phyloP scores from a whole-genome alignment of 92 coral and sea anemone species.

The Palythoa grandis region DNA sequence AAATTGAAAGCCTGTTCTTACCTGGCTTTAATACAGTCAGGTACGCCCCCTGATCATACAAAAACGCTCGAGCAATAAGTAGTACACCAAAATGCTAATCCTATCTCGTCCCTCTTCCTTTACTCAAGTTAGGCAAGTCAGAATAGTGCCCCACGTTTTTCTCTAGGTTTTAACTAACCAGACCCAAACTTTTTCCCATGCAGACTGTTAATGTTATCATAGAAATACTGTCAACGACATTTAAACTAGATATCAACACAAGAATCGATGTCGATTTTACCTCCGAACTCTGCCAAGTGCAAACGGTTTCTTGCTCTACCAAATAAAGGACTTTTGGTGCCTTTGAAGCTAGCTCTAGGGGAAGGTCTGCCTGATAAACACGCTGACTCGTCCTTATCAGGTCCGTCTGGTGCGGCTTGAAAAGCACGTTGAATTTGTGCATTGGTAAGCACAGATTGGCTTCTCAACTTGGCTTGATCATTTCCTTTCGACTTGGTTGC shows the following conservation, averaged over 20 bases:
- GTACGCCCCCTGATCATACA: too few relatives aligned
- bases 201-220: background rate
- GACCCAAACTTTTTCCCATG: background rate
- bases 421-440: conserved; percentile 35
- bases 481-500: conserved; percentile 2
- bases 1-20: too few relatives aligned
- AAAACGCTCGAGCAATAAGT: too few relatives aligned
- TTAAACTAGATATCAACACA: conserved; percentile 20
- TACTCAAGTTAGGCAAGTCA: too few relatives aligned
- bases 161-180: too few relatives aligned
- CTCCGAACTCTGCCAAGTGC: conserved; percentile 15
- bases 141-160: too few relatives aligned
- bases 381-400: background rate
- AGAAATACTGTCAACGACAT: background rate
- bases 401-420: conserved; percentile 10
- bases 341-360: conserved; percentile 3
- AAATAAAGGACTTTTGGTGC: conserved; percentile 20
- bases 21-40: too few relatives aligned
- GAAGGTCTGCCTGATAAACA: background rate
- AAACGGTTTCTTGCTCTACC: conserved; percentile 5
- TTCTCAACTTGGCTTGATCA: background rate
- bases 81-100: too few relatives aligned
- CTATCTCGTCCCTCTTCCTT: too few relatives aligned
- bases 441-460: conserved; percentile 40
- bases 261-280: conserved; percentile 21